Evolutionary conservation across 1,140 invertebrate species (phyloP).

Genomic region (Diorhabda carinulata): DNA sequence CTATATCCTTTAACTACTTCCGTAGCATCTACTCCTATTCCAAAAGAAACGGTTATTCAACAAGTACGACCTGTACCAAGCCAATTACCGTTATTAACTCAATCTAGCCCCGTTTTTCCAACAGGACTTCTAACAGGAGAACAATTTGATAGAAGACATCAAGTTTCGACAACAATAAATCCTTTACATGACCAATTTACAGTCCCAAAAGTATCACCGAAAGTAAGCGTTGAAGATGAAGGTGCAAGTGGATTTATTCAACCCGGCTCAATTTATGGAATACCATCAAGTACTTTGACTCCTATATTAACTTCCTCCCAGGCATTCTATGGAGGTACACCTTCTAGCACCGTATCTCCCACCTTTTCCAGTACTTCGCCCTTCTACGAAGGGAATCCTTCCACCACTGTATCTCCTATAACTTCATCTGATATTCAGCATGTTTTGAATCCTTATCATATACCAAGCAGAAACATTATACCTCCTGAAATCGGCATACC

Average conservation of each 20-base stretch:
- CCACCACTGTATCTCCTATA: conserved; percentile 9
- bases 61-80: too few species aligned
- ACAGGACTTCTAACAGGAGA: not conserved
- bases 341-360: too few species aligned
- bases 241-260: conserved; percentile 3
- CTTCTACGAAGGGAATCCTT: too few species aligned
- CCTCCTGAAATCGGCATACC: conserved; percentile 22
- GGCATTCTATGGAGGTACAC: too few species aligned
- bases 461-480: conserved; percentile 17
- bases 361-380: too few species aligned
- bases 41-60: not conserved
- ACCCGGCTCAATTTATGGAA: not conserved
- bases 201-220: not conserved
- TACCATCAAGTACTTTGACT: not conserved
- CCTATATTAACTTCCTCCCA: not conserved
- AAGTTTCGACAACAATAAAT: not conserved
- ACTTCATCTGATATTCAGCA: not conserved
- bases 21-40: not conserved
- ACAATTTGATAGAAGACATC: not conserved
- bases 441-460: not conserved
- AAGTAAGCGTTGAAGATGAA: not conserved
- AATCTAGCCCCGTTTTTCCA: not conserved
- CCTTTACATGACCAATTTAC: not conserved
- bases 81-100: too few species aligned
- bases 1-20: not conserved